phyloP scores from a whole-genome alignment of 2,797 vertebrate species.

The Girardinus metallicus region DNA sequence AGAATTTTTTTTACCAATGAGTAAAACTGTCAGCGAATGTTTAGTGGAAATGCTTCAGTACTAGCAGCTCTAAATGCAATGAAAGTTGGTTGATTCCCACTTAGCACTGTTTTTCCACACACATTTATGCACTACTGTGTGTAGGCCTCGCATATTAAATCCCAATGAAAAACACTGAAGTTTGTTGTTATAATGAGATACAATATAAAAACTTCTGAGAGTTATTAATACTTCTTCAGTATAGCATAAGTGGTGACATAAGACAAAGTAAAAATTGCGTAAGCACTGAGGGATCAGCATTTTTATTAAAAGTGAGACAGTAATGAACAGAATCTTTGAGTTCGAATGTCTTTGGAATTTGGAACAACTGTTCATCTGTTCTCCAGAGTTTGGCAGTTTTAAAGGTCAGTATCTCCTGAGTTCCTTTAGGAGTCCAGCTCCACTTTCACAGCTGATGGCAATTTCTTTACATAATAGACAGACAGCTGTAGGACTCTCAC shows the following conservation, averaged over 20 bases:
- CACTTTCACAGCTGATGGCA: constrained; percentile 29
- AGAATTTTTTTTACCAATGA: no score
- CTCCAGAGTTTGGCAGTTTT: constrained; percentile 43
- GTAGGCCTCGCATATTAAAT: no score
- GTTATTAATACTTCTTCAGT: neutral
- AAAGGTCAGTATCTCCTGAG: constrained; percentile 51
- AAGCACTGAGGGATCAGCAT: neutral
- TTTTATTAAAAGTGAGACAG: neutral
- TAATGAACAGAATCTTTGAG: neutral
- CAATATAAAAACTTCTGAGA: neutral
- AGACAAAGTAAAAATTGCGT: neutral
- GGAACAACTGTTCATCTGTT: constrained; percentile 41
- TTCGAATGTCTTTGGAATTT: constrained; percentile 21
- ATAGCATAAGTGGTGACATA: neutral
- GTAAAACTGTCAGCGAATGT: no score
- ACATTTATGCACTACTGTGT: no score
- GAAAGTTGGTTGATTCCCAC: no score
- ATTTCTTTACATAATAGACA: constrained; percentile 63
- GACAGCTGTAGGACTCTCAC: constrained; percentile 67
- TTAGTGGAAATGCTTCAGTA: no score
- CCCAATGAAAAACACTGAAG: neutral
- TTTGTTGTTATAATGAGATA: neutral
- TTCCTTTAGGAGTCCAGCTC: constrained; percentile 17
- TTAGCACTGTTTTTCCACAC: no score
- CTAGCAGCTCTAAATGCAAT: no score